A percentile compares a stretch with the other conserved stretches of the same genome.
Conservation (phyloP, 2,888 invertebrate genomes). For the Acanthosepion esculentum region DNA sequence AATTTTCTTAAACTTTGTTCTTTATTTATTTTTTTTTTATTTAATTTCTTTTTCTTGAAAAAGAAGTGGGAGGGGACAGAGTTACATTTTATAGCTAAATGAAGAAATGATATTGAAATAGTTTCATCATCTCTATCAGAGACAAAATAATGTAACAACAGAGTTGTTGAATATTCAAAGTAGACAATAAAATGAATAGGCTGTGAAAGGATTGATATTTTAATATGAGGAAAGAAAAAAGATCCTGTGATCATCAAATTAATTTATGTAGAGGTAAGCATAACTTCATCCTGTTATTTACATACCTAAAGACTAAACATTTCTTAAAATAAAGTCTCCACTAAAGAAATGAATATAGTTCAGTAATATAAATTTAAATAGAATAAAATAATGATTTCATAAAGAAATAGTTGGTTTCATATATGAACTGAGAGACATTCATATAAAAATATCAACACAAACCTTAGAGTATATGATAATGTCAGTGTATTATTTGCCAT, state of each 20-base stretch:
- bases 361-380: background rate
- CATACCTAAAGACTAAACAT: background rate
- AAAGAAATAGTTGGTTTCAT: background rate
- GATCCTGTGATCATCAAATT: conserved; percentile 12
- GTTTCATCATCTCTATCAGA: background rate
- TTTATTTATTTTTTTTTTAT: background rate
- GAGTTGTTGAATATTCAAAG: too few relatives aligned
- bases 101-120: background rate
- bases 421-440: background rate
- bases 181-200: background rate
- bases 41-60: background rate
- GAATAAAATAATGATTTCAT: background rate
- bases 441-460: background rate
- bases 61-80: background rate
- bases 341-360: background rate
- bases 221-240: background rate
- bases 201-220: conserved; percentile 7
- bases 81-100: background rate
- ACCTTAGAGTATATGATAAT: background rate
- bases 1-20: background rate
- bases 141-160: background rate
- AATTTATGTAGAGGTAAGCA: background rate
- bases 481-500: background rate
- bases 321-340: background rate
- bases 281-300: background rate